Evolutionary conservation across 37 sponge, comb jelly and placozoan genomes (phyloP).

Genomic region (Diacarnus erythraeanus): DNA sequence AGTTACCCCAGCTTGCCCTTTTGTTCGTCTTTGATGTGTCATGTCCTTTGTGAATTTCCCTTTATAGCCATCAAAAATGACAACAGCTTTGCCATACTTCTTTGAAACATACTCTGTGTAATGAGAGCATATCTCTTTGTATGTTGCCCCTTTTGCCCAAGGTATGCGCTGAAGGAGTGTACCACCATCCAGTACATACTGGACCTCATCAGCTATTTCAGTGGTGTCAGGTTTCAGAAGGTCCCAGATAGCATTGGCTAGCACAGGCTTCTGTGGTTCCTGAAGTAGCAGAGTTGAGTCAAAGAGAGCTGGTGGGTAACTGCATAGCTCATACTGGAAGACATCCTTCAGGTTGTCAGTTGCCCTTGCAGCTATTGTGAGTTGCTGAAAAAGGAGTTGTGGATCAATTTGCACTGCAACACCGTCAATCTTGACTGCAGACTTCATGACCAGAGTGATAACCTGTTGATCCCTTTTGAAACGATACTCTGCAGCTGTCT

Average conservation of each 20-base stretch:
- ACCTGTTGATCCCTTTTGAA: slow-evolving; percentile 24
- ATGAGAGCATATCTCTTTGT: slow-evolving; percentile 19
- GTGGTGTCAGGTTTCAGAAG: not conserved
- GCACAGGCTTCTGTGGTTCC: too few relatives aligned
- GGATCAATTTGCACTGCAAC: too few relatives aligned
- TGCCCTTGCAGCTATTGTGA: slow-evolving; percentile 21
- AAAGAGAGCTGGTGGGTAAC: slow-evolving; percentile 31
- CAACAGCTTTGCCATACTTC: slow-evolving; percentile 35
- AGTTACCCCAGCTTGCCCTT: slow-evolving; percentile 13
- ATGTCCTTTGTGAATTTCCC: not conserved
- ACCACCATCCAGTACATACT: slow-evolving; percentile 38
- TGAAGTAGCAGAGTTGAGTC: slow-evolving; percentile 20
- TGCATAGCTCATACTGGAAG: slow-evolving; percentile 44
- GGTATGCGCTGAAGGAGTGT: slow-evolving; percentile 17
- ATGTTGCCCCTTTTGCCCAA: slow-evolving; percentile 28
- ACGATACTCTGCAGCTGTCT: slow-evolving; percentile 18
- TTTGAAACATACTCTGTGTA: slow-evolving; percentile 30
- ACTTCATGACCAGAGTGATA: slow-evolving; percentile 8
- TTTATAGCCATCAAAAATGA: slow-evolving; percentile 52
- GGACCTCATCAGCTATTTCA: slow-evolving; percentile 10
- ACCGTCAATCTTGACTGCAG: slow-evolving; percentile 18
- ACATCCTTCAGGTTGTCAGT: too few relatives aligned
- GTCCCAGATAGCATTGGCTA: slow-evolving; percentile 27
- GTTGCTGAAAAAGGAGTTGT: slow-evolving; percentile 43
- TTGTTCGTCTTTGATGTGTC: not conserved